Evolutionary conservation across 2,888 invertebrate genomes (phyloP), one percentile per base, ranked within the genome.

Genomic region (Mystacides longicornis): DNA sequence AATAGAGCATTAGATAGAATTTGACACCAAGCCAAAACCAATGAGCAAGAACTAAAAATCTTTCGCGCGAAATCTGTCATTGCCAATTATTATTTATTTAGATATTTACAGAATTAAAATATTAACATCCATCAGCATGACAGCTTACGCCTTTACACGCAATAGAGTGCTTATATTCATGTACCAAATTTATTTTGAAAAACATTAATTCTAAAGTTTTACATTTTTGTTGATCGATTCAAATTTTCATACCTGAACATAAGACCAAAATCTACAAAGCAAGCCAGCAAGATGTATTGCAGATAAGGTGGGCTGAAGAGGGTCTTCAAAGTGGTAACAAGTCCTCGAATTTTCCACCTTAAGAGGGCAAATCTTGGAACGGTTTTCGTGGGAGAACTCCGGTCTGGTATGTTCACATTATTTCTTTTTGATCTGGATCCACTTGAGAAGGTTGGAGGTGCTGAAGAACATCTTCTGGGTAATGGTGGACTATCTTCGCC

Each of bases 161-260:
- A n/a, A n/a, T n/a, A n/a, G n/a, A n/a, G n/a, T n/a, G n/a, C n/a
- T n/a, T n/a, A n/a, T n/a, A n/a, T n/a, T n/a, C n/a, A n/a, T n/a
- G n/a, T n/a, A n/a, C n/a, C n/a, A n/a, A n/a, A n/a, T n/a, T n/a
- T n/a, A n/a, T n/a, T n/a, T n/a, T n/a, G n/a, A n/a, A n/a, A n/a
- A n/a, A n/a, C n/a, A n/a, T n/a, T n/a, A n/a, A n/a, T n/a, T n/a
- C n/a, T n/a, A n/a, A n/a, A n/a, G n/a, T n/a, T n/a, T n/a, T n/a
- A n/a, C n/a, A n/a, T n/a, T n/a, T n/a, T n/a, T n/a, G n/a, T n/a
- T n/a, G n/a, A n/a, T n/a, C n/a, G n/a, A n/a, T n/a, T n/a, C n/a
- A n/a, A n/a, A n/a, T n/a, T n/a, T n/a, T n/a, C n/a, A 7, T 37
- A 81, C 81, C 81, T 81, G 62, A 80, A 79, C 81, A 81, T 81